phyloP scores from a whole-genome alignment of 1,140 invertebrate species.

The Dendrolimus punctatus region DNA sequence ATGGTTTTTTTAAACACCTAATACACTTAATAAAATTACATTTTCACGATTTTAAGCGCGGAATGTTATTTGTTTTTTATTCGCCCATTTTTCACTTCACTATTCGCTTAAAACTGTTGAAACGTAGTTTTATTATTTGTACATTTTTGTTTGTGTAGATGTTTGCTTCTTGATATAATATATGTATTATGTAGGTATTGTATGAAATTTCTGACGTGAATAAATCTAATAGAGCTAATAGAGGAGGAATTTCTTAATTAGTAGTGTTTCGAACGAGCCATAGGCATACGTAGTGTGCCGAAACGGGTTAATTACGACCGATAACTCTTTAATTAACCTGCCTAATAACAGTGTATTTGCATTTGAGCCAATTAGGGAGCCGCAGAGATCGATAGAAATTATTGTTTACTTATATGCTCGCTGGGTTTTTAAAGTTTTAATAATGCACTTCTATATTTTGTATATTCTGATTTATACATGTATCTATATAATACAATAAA shows the following conservation, averaged over 20 bases:
- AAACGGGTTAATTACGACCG: slow-evolving; percentile 63
- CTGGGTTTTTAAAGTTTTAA: not conserved
- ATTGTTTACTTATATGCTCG: slow-evolving; percentile 19
- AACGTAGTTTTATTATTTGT: no score
- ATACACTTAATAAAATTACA: no score
- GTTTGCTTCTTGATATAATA: slow-evolving; percentile 13
- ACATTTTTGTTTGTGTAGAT: not conserved
- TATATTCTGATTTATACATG: no score
- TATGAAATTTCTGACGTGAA: slow-evolving; percentile 39
- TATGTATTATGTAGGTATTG: slow-evolving; percentile 16
- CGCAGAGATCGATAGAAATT: slow-evolving; percentile 45
- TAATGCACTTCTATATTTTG: not conserved
- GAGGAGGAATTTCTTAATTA: slow-evolving; percentile 68
- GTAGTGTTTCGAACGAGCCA: slow-evolving; percentile 55
- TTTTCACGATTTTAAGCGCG: no score
- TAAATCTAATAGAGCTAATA: slow-evolving; percentile 64
- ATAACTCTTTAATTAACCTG: slow-evolving; percentile 71
- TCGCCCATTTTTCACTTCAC: no score
- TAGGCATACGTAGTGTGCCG: slow-evolving; percentile 62
- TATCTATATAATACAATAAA: no score
- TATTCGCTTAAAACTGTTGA: no score
- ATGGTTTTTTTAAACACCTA: no score
- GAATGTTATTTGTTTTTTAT: no score
- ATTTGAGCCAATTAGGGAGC: slow-evolving; percentile 57
- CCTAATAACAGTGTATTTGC: slow-evolving; percentile 69